Evolutionary conservation across 2,797 vertebrate species (phyloP), one percentile per base, ranked within the genome.

Genomic region (Pelobates cultripes): DNA sequence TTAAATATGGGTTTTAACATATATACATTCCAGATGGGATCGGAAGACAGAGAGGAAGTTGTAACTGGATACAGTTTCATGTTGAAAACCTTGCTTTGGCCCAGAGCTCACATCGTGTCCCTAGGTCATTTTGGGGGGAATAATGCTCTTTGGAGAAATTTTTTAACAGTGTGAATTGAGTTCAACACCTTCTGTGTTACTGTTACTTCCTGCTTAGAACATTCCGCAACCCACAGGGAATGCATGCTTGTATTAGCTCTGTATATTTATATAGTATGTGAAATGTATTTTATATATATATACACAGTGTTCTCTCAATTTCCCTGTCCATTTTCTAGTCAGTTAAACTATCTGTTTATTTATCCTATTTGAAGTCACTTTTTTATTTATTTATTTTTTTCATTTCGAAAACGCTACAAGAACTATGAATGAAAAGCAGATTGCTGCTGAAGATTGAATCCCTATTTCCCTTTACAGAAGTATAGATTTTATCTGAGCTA

Each of bases 21-120:
- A 79, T 47, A 79, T 44, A 70, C 79, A 84, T 83, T 86, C 76
- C 80, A 84, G 60, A 17, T 79, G 78, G 81, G 41, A 47, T 64
- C 5, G 78, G 75, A 45, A 72, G 67, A 82, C 51, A 70, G 67
- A 85, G 14, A 70, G 78, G 86, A 68, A 79, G 17, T 68, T 75
- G 55, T 61, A 77, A 70, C 51, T 66, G 64, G 67, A 77, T 72
- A 47, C 40, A 64, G 63, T 64, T 84, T 78, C 0, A 70, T 73
- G 78, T 76, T 78, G 81, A 85, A 80, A 79, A 4, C 40, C 81
- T 83, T 85, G n/a, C 43, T 85, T 10, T 71, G n/a, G 73, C 79
- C 51, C 83, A 44, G 57, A 76, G 1, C 81, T 80, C 53, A 10
- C 67, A 60, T 17, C 75, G 45, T 86, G 71, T 66, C 84, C 83